Conservation (phyloP, 2,113 vertebrate genomes). For the Myotis yumanensis region DNA sequence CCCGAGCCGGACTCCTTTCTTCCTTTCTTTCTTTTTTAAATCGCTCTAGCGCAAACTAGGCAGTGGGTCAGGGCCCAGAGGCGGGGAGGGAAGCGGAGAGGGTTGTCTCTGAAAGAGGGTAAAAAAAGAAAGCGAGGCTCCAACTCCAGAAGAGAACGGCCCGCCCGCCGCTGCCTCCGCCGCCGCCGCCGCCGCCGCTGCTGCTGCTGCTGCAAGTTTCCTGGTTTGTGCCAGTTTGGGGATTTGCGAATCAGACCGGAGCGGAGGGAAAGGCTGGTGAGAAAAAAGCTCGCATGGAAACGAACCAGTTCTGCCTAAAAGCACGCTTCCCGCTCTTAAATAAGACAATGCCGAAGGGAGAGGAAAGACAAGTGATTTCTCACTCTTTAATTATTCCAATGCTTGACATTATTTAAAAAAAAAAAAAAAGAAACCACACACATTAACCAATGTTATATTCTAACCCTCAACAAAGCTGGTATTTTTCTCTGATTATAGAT, state of each 20-base stretch:
- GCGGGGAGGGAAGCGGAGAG: slow-evolving; percentile 44
- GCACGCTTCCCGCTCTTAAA: slow-evolving; percentile 39
- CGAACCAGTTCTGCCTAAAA: slow-evolving; percentile 59
- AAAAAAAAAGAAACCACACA: slow-evolving; percentile 61
- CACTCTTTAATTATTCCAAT: slow-evolving; percentile 77
- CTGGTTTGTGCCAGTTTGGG: slow-evolving; percentile 63
- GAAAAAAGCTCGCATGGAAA: slow-evolving; percentile 59
- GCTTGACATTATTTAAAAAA: slow-evolving; percentile 71
- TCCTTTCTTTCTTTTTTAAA: slow-evolving; percentile 69
- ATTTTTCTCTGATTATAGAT: slow-evolving; percentile 79
- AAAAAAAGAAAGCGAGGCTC: slow-evolving; percentile 32
- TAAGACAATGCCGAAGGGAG: slow-evolving; percentile 67
- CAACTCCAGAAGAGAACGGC: slow-evolving; percentile 11
- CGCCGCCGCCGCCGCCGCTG: background rate
- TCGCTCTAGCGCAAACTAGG: slow-evolving; percentile 62
- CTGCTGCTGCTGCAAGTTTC: slow-evolving; percentile 38
- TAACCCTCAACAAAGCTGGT: slow-evolving; percentile 76
- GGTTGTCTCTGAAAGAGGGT: slow-evolving; percentile 47
- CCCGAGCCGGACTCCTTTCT: slow-evolving; percentile 61
- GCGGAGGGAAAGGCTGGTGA: slow-evolving; percentile 51
- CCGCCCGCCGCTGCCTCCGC: background rate
- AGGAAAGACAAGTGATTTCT: slow-evolving; percentile 69
- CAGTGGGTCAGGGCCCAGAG: slow-evolving; percentile 72
- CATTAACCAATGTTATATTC: slow-evolving; percentile 78
- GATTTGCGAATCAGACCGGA: slow-evolving; percentile 70